Evolutionary conservation across 2,113 vertebrate species (phyloP).

Genomic region (Nipponia nippon): DNA sequence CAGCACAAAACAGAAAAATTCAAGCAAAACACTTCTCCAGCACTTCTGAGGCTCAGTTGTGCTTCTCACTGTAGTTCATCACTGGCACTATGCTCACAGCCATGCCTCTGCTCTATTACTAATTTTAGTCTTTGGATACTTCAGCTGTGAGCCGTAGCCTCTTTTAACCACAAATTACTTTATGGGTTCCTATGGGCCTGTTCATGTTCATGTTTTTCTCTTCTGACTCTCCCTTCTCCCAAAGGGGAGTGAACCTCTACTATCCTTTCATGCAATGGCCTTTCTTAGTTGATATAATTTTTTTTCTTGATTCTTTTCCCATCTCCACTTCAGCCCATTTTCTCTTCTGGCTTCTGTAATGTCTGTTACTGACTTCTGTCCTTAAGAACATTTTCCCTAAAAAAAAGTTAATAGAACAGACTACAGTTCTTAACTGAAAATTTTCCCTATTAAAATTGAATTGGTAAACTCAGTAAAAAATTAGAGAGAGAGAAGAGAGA

Average conservation of each 20-base stretch:
- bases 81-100: background rate
- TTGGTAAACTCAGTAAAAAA: background rate
- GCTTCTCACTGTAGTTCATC: background rate
- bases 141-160: background rate
- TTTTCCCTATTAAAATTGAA: background rate
- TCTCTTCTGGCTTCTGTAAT: background rate
- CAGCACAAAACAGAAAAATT: background rate
- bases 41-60: background rate
- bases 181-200: background rate
- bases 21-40: background rate
- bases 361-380: background rate
- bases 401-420: background rate
- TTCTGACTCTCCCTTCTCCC: background rate
- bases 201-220: background rate
- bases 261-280: background rate
- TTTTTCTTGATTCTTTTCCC: background rate
- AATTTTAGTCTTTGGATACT: slow-evolving; percentile 29
- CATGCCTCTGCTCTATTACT: background rate
- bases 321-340: background rate
- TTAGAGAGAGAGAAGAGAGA: background rate
- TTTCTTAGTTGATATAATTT: background rate
- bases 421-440: background rate
- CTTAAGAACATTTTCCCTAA: background rate
- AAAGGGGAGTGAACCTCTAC: background rate
- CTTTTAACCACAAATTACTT: slow-evolving; percentile 5